Percentiles rank a stretch among this genome's conserved stretches.
These are phyloP conservation scores for Cyphomyrus discorhynchus DNA, from an alignment of 2,113 vertebrate genomes.

Conservation along the genomic window DNA sequence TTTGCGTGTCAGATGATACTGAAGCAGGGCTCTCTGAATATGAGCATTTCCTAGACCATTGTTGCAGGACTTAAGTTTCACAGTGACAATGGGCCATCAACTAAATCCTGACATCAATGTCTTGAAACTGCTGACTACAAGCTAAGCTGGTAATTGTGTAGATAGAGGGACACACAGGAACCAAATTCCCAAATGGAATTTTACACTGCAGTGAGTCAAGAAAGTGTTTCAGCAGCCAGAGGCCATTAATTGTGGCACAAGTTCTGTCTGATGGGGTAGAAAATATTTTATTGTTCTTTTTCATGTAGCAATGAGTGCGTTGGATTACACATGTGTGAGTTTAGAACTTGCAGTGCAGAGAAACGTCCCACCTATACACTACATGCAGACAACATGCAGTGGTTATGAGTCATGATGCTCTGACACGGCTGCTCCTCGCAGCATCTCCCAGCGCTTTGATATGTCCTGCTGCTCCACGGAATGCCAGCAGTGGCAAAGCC, in stretches of 20 bases:
- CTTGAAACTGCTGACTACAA: background rate
- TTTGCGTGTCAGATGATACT: background rate
- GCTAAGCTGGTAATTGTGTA: background rate
- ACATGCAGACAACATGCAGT: background rate
- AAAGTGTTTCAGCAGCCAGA: background rate
- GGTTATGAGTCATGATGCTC: background rate
- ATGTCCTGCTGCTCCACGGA: background rate
- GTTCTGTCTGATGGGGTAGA: background rate
- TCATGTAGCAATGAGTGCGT: background rate
- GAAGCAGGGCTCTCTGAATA: background rate
- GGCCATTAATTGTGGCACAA: background rate
- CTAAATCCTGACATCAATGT: background rate
- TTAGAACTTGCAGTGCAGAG: background rate
- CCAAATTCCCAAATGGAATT: constrained; percentile 8
- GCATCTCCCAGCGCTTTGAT: background rate
- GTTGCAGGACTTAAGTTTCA: background rate
- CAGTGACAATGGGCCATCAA: background rate
- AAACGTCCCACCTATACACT: background rate
- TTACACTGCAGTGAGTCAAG: background rate
- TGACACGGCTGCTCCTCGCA: background rate
- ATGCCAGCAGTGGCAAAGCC: background rate
- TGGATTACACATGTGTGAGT: background rate
- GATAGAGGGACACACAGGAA: background rate
- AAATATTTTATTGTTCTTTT: background rate
- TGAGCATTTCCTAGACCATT: background rate